Evolutionary conservation across 2,888 invertebrate genomes (phyloP).

Genomic region (Cheilosia pagana): DNA sequence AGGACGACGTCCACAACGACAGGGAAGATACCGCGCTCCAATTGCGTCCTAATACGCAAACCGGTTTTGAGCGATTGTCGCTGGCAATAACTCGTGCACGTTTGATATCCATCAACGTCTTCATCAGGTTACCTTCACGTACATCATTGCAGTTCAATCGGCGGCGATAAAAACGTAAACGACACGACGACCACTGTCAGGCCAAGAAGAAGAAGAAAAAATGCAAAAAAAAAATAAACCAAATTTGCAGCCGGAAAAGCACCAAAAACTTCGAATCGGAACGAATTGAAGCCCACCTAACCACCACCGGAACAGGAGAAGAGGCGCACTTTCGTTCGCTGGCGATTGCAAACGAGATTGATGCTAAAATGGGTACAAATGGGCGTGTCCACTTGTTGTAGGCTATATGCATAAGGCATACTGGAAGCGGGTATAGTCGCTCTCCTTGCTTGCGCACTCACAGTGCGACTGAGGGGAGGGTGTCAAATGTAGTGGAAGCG

Average conservation of each 20-base stretch:
- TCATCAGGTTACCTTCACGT: constrained; percentile 63
- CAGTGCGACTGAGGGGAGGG: not conserved
- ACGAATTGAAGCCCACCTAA: constrained; percentile 61
- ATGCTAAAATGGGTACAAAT: constrained; percentile 52
- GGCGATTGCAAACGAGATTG: constrained; percentile 55
- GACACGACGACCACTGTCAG: constrained; percentile 68
- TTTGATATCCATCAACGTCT: constrained; percentile 73
- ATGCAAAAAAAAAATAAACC: not conserved
- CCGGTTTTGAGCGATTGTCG: constrained; percentile 77
- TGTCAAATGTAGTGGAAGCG: constrained; percentile 7
- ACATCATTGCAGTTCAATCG: constrained; percentile 70
- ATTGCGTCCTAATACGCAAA: constrained; percentile 76
- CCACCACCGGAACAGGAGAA: constrained; percentile 68
- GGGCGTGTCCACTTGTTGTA: constrained; percentile 72
- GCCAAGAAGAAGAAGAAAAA: constrained; percentile 14
- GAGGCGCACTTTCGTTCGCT: constrained; percentile 68
- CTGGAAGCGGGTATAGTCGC: constrained; percentile 44
- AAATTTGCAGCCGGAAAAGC: constrained; percentile 54
- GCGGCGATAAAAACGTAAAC: constrained; percentile 66
- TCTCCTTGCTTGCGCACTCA: constrained; percentile 37
- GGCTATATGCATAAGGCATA: constrained; percentile 42
- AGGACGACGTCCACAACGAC: constrained; percentile 16
- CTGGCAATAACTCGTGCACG: constrained; percentile 66
- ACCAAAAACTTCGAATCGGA: constrained; percentile 69
- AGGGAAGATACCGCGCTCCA: constrained; percentile 48